phyloP scores from a whole-genome alignment of 2,888 invertebrate genomes.

The Netelia melanura region DNA sequence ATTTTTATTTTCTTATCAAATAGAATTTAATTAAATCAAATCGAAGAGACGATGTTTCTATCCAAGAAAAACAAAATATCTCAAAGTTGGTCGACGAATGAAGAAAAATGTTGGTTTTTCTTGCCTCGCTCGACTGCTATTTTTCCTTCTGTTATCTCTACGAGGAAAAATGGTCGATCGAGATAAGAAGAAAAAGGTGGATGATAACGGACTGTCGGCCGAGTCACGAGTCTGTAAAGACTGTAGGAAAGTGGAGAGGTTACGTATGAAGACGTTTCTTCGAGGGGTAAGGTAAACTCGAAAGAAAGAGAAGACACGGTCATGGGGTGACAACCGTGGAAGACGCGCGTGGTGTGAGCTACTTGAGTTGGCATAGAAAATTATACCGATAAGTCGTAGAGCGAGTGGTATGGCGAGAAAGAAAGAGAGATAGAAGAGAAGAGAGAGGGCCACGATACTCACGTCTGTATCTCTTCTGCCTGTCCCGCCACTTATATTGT shows the following conservation, averaged over 20 bases:
- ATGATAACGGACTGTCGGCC: slow-evolving; percentile 5
- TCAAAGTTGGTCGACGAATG: not conserved
- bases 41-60: not conserved
- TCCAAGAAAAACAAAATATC: not conserved
- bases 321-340: slow-evolving; percentile 36
- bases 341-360: slow-evolving; percentile 32
- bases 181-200: slow-evolving; percentile 12
- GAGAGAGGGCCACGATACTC: slow-evolving; percentile 24
- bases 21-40: not conserved
- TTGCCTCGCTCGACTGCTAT: not conserved
- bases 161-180: slow-evolving; percentile 24
- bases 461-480: not conserved
- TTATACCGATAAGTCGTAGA: slow-evolving; percentile 52
- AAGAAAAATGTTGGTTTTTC: not conserved
- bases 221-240: slow-evolving; percentile 20
- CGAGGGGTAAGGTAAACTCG: slow-evolving; percentile 48
- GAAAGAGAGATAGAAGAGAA: not conserved
- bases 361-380: slow-evolving; percentile 23
- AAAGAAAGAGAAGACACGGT: slow-evolving; percentile 22
- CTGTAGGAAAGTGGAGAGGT: not conserved
- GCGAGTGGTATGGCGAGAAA: slow-evolving; percentile 14
- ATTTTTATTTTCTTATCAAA: not conserved
- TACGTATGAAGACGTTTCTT: slow-evolving; percentile 34
- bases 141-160: not conserved
- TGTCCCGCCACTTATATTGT: slow-evolving; percentile 34